phyloP scores from a whole-genome alignment of 2,797 vertebrate genomes.

The Aplochiton taeniatus region DNA sequence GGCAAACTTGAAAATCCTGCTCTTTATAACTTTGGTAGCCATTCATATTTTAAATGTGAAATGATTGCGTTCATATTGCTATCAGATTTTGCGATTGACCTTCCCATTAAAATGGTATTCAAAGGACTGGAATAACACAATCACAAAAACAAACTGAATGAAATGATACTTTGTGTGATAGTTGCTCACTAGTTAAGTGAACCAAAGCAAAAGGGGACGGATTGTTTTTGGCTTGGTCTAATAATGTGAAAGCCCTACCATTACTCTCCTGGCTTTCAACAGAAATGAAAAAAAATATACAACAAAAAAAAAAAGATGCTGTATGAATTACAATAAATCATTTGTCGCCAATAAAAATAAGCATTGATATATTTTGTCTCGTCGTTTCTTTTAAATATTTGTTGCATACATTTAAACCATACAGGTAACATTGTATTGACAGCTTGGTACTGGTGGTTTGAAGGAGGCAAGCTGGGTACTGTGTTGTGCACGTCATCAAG shows the following conservation, averaged over 20 bases:
- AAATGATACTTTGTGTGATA: conserved; percentile 2
- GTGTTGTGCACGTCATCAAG: conserved; percentile 31
- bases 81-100: not conserved
- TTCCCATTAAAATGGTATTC: conserved; percentile 1
- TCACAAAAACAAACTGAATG: conserved; percentile 11
- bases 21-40: not conserved
- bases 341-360: not conserved
- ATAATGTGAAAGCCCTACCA: too few species aligned
- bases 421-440: not conserved
- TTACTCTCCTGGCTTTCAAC: too few species aligned
- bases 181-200: not conserved
- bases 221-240: not conserved
- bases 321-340: not conserved
- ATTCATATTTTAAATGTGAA: not conserved
- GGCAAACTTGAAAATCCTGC: not conserved
- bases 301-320: not conserved
- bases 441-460: not conserved
- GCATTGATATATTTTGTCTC: not conserved
- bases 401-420: conserved; percentile 14
- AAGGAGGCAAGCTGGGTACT: not conserved
- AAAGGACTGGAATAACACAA: conserved; percentile 3
- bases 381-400: not conserved
- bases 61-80: conserved; percentile 1
- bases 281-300: not conserved
- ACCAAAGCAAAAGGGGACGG: not conserved